A percentile compares a stretch with the other conserved stretches of the same genome.
phyloP scores from a whole-genome alignment of 1,140 invertebrate species.

The Ceratosolen solmsi region DNA sequence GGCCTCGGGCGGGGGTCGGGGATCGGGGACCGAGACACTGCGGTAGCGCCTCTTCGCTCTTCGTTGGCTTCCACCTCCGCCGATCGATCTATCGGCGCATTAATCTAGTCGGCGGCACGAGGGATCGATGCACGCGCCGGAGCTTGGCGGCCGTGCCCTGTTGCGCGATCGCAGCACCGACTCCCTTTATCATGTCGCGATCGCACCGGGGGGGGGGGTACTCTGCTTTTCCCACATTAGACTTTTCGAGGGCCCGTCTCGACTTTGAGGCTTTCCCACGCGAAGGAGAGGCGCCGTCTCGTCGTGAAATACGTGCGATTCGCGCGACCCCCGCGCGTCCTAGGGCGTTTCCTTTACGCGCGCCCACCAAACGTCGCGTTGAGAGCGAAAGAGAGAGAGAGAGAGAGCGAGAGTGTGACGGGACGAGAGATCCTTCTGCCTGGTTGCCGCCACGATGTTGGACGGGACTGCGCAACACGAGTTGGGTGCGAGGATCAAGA shows the following conservation, averaged over 20 bases:
- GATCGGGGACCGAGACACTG: not conserved
- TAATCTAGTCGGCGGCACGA: conserved; percentile 51
- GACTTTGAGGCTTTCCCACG: conserved; percentile 61
- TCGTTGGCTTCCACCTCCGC: not conserved
- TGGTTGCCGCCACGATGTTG: no score
- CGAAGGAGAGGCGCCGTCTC: not conserved
- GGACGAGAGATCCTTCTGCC: not conserved
- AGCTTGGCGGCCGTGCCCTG: conserved; percentile 46
- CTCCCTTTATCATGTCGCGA: conserved; percentile 58
- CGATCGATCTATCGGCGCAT: conserved; percentile 50
- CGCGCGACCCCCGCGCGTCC: not conserved
- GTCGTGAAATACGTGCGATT: not conserved
- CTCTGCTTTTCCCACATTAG: conserved; percentile 62
- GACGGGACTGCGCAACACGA: not conserved
- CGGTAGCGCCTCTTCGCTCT: conserved; percentile 39
- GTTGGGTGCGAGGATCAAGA: no score
- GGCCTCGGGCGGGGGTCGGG: not conserved
- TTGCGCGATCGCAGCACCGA: conserved; percentile 57
- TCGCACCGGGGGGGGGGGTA: conserved; percentile 51
- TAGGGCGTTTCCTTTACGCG: no score
- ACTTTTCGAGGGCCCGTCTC: conserved; percentile 56
- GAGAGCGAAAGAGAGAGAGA: not conserved
- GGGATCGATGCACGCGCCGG: conserved; percentile 29
- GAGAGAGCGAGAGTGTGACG: not conserved
- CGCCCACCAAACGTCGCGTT: not conserved